phyloP scores from a whole-genome alignment of 37 sponge, comb jelly and placozoan genomes.

The Axinella damicornis region DNA sequence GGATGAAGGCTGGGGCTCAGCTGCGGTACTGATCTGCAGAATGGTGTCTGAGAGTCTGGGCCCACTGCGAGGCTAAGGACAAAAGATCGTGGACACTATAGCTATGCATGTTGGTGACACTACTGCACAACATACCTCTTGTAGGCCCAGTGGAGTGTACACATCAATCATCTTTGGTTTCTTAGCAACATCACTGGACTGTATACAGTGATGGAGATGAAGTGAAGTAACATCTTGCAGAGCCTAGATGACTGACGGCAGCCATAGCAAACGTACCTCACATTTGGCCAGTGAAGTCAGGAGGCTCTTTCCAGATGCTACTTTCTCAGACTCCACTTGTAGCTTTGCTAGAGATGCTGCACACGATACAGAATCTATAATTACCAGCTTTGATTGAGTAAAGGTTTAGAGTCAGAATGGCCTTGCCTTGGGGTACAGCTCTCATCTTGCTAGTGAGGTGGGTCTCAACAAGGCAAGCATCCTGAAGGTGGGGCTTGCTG shows the following conservation, averaged over 20 bases:
- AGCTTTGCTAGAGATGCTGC: conserved; percentile 33
- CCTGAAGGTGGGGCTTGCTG: background rate
- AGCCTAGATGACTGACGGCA: too few species aligned
- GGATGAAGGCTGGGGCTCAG: background rate
- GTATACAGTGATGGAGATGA: too few species aligned
- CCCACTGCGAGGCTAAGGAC: too few species aligned
- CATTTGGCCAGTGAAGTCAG: conserved; percentile 22
- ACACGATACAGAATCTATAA: too few species aligned
- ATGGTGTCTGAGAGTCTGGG: conserved; percentile 13
- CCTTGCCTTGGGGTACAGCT: background rate
- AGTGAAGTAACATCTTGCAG: too few species aligned
- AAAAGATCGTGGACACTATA: too few species aligned
- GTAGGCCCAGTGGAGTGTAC: too few species aligned
- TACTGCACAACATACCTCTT: too few species aligned
- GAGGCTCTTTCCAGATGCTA: conserved; percentile 2
- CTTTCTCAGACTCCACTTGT: background rate
- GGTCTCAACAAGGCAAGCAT: conserved; percentile 30
- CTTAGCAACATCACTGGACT: background rate
- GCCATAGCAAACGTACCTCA: conserved; percentile 19
- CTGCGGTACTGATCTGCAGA: background rate
- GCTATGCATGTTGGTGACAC: too few species aligned
- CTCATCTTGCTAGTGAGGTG: conserved; percentile 32
- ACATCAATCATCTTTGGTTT: too few species aligned
- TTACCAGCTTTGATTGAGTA: too few species aligned
- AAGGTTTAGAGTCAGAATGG: too few species aligned